These are phyloP conservation scores for Mimumesa dahlbomi DNA, from an alignment of 2,888 invertebrate species.

Conservation along the genomic window DNA sequence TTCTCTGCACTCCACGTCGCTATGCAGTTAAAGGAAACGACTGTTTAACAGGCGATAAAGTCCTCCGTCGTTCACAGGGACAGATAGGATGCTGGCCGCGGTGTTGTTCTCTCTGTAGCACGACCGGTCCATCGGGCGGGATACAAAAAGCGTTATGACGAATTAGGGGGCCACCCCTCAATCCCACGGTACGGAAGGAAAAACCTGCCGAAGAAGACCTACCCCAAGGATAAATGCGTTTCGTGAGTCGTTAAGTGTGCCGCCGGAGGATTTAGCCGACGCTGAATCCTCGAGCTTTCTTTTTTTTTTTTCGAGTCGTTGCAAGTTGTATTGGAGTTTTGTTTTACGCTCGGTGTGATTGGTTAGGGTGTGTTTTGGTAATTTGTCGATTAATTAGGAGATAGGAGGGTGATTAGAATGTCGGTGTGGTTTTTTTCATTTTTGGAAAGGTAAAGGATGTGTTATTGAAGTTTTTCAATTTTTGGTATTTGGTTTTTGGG, in stretches of 20 bases:
- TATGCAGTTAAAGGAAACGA: slow-evolving; percentile 47
- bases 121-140: slow-evolving; percentile 61
- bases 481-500: too few species aligned
- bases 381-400: too few species aligned
- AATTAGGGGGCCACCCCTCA: slow-evolving; percentile 72
- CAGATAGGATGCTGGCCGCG: slow-evolving; percentile 32
- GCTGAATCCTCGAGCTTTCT: not conserved
- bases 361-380: too few species aligned
- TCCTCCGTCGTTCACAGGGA: slow-evolving; percentile 34
- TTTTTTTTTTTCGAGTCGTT: not conserved
- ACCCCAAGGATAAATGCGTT: slow-evolving; percentile 74
- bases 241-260: slow-evolving; percentile 67
- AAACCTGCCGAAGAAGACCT: slow-evolving; percentile 65
- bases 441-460: too few species aligned
- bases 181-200: slow-evolving; percentile 60
- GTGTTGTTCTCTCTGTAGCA: slow-evolving; percentile 16
- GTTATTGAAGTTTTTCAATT: too few species aligned
- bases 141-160: slow-evolving; percentile 72
- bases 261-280: slow-evolving; percentile 29
- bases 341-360: too few species aligned
- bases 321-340: too few species aligned
- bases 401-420: too few species aligned
- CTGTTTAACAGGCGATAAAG: slow-evolving; percentile 73
- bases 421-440: too few species aligned
- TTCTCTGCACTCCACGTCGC: slow-evolving; percentile 1